Conservation (phyloP, 1,140 invertebrate species). For the Sarcophaga bullata region DNA sequence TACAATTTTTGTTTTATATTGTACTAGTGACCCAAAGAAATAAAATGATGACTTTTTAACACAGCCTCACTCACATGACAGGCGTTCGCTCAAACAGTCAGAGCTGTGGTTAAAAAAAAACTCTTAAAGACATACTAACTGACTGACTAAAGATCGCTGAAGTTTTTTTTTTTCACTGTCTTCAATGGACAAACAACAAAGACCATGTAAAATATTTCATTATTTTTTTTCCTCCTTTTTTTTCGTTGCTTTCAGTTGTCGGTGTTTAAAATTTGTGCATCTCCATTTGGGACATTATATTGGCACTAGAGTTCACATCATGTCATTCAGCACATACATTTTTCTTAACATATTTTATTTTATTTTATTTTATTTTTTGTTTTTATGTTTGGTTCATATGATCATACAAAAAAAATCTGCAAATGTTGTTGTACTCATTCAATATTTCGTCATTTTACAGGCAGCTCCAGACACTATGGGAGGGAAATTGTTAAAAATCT, state of each 20-base stretch:
- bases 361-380: no score
- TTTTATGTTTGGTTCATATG: no score
- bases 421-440: no score
- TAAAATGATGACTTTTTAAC: slow-evolving; percentile 19
- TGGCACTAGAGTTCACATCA: slow-evolving; percentile 21
- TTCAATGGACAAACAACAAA: slow-evolving; percentile 1
- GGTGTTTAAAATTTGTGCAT: not conserved
- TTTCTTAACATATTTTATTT: no score
- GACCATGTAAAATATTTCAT: not conserved
- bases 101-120: not conserved
- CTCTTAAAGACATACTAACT: no score
- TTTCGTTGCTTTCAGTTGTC: not conserved
- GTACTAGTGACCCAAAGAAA: slow-evolving; percentile 14
- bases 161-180: not conserved
- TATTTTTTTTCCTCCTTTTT: no score
- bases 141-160: not conserved
- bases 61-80: slow-evolving; percentile 1
- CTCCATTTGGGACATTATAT: not conserved
- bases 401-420: no score
- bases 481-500: no score
- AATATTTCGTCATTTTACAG: no score
- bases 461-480: no score
- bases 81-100: not conserved
- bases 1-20: no score
- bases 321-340: not conserved